Base-by-base conservation (phyloP, 2,888 invertebrate genomes). In the Sesia bembeciformis region DNA sequence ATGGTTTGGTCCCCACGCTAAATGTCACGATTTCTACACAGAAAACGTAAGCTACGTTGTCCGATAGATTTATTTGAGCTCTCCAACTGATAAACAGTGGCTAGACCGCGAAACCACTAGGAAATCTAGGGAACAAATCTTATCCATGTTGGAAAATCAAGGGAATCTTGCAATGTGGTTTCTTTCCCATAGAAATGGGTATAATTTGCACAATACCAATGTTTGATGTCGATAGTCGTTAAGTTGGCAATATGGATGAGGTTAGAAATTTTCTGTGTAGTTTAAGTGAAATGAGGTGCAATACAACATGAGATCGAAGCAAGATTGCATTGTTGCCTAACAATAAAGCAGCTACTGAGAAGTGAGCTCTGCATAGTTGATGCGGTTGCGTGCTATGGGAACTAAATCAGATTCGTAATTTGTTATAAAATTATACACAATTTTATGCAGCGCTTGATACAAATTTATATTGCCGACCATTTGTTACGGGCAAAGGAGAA, bases 181-280 rank as follows among this genome's bases (percentile, higher is more conserved):
- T 76, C 71, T 72, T 84, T 84, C 81, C 76, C 84, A 84, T 82
- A 81, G 78, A 74, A 72, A 70, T 46, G 68, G 69, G 66, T 70
- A 72, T 84, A 79, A 85, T 85, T 85, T 82, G 82, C 68, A 68
- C 78, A 84, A 87, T 87, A 84, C 83, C 82, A 87, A 88, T 87
- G 84, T 84, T 80, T 73, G 74, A 74, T 70, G 72, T 76, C 73
- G 74, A 74, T 76, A 72, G 78, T 70, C 76, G 77, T 67, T 75
- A 78, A 76, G 70, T 76, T 72, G 68, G 75, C 75, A 76, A 77
- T 81, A 78, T 70, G 72, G 78, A 66, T 71, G 68, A 67, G 69
- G 56, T 65, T 64, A 67, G 66, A 66, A 64, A 68, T 67, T 64
- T 71, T 69, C 73, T 63, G 68, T 70, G 66, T 66, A 71, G 66